These are phyloP conservation scores for Calycopis cecrops DNA, from an alignment of 1,140 invertebrate genomes.

Conservation along the genomic window DNA sequence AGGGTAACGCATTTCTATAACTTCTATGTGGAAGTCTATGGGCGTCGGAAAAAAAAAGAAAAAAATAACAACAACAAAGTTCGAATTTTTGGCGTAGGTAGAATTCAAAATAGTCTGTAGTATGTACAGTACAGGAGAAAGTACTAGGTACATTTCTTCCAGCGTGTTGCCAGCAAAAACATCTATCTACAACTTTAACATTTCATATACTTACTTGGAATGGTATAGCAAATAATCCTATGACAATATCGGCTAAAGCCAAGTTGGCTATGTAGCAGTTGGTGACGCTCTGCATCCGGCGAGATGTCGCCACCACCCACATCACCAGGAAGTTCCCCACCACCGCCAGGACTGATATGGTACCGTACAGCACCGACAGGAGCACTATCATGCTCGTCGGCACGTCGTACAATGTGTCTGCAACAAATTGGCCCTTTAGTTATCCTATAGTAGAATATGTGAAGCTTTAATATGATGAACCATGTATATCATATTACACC, in stretches of 20 bases:
- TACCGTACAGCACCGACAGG: constrained; percentile 86
- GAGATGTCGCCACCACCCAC: constrained; percentile 84
- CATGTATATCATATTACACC: too few relatives aligned
- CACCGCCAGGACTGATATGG: constrained; percentile 86
- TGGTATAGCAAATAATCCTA: constrained; percentile 86
- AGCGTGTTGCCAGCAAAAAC: too few relatives aligned
- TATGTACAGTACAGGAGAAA: too few relatives aligned
- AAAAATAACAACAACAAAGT: too few relatives aligned
- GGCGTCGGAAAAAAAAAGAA: too few relatives aligned
- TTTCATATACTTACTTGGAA: constrained; percentile 80
- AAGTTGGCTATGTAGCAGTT: constrained; percentile 89
- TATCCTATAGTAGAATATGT: not conserved
- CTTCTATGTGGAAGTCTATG: too few relatives aligned
- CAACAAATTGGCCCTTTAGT: constrained; percentile 27
- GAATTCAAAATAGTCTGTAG: too few relatives aligned
- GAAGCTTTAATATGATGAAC: not conserved
- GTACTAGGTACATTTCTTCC: too few relatives aligned
- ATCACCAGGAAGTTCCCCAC: constrained; percentile 89
- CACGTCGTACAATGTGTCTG: constrained; percentile 80
- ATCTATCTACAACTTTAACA: too few relatives aligned
- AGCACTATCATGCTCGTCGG: constrained; percentile 83
- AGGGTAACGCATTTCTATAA: too few relatives aligned
- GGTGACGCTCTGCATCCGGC: constrained; percentile 87
- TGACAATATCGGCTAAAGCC: constrained; percentile 86
- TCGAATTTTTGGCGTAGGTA: too few relatives aligned